These are phyloP conservation scores for Pyrrhura leucotis DNA, from an alignment of 2,797 vertebrate genomes.

Conservation along the genomic window DNA sequence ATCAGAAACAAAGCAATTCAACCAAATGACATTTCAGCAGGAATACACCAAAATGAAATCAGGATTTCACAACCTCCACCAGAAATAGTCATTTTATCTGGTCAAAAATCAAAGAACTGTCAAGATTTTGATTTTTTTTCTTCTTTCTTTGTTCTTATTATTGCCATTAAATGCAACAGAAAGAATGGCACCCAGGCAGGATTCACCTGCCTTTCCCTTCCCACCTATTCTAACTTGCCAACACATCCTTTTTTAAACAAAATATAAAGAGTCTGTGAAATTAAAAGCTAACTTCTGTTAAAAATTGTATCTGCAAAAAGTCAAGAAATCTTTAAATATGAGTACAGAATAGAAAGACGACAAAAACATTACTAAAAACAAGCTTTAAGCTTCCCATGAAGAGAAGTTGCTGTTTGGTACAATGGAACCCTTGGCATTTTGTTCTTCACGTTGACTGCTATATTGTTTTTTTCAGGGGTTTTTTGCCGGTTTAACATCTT, in stretches of 20 bases:
- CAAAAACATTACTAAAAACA: not conserved
- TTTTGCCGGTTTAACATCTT: not conserved
- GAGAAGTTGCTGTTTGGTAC: not conserved
- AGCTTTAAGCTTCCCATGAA: not conserved
- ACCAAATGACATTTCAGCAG: not conserved
- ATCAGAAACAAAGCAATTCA: not conserved
- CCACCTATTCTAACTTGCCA: not conserved
- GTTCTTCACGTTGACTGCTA: not conserved
- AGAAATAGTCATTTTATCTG: not conserved
- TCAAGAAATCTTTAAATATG: not conserved
- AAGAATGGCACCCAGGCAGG: not conserved
- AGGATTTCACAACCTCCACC: not conserved
- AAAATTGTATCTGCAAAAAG: not conserved
- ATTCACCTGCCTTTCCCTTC: not conserved
- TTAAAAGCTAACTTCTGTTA: not conserved
- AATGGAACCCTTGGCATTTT: not conserved
- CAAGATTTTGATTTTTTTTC: not conserved
- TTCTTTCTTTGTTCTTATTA: not conserved
- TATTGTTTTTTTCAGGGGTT: not conserved
- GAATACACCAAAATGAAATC: not conserved
- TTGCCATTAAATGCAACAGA: not conserved
- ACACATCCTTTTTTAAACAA: not conserved
- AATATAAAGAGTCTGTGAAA: not conserved
- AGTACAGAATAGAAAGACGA: not conserved
- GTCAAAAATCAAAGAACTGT: not conserved